Conservation (phyloP, 2,113 vertebrate genomes). For the Rissa tridactyla region DNA sequence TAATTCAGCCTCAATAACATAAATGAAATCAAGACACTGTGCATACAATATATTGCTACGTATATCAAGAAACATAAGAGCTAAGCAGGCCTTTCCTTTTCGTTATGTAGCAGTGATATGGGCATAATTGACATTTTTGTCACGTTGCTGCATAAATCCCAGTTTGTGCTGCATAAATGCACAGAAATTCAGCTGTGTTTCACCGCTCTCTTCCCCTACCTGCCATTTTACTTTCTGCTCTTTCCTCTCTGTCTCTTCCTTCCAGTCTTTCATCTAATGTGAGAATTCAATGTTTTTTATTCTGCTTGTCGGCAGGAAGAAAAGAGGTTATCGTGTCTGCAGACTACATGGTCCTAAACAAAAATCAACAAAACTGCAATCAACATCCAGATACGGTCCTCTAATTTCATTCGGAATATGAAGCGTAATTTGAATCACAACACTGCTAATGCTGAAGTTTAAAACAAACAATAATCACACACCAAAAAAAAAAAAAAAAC, state of each 20-base stretch:
- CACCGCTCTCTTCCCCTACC: background rate
- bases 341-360: background rate
- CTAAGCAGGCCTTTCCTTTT: background rate
- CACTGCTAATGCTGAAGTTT: background rate
- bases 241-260: background rate
- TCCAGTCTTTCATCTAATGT: background rate
- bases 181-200: conserved; percentile 34
- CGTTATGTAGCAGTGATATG: background rate
- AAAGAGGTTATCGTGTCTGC: background rate
- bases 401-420: background rate
- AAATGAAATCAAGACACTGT: background rate
- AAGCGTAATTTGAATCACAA: background rate
- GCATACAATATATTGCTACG: background rate
- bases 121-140: conserved; percentile 51
- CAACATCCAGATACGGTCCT: background rate
- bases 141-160: background rate
- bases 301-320: background rate
- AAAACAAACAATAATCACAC: background rate
- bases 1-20: background rate
- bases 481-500: background rate
- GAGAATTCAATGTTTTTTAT: background rate
- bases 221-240: background rate
- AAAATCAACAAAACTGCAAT: background rate
- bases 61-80: background rate
- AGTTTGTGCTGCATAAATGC: conserved; percentile 19